These are phyloP conservation scores for Ceratotherium simum DNA, from an alignment of 2,113 vertebrate species.

Conservation along the genomic window DNA sequence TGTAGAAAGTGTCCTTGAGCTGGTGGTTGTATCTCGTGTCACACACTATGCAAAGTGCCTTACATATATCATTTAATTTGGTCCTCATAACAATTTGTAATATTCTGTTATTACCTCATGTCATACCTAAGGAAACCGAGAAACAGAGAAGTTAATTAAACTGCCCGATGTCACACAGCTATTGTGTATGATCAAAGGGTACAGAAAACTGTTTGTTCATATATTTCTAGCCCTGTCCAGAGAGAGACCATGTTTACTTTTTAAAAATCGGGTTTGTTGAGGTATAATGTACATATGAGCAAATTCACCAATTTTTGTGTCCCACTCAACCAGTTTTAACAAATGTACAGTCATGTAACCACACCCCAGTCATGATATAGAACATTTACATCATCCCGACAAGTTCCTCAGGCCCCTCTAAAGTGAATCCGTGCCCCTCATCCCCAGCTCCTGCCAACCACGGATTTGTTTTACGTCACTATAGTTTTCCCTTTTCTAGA, in stretches of 20 bases:
- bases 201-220: neutral
- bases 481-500: neutral
- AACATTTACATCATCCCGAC: neutral
- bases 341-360: neutral
- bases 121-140: neutral
- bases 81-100: neutral
- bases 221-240: neutral
- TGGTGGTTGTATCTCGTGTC: neutral
- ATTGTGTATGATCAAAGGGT: neutral
- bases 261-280: neutral
- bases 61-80: neutral
- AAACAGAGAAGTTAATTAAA: slow-evolving; percentile 22
- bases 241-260: neutral
- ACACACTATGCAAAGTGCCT: neutral
- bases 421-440: neutral
- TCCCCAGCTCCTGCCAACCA: neutral
- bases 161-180: neutral
- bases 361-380: neutral
- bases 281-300: neutral
- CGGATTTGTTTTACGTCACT: neutral
- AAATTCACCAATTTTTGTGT: neutral
- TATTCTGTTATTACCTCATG: neutral
- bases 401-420: neutral
- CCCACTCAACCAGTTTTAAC: neutral
- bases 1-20: neutral